These are phyloP conservation scores for Psilopsiagon aymara DNA, from an alignment of 2,113 vertebrate genomes.

Conservation along the genomic window DNA sequence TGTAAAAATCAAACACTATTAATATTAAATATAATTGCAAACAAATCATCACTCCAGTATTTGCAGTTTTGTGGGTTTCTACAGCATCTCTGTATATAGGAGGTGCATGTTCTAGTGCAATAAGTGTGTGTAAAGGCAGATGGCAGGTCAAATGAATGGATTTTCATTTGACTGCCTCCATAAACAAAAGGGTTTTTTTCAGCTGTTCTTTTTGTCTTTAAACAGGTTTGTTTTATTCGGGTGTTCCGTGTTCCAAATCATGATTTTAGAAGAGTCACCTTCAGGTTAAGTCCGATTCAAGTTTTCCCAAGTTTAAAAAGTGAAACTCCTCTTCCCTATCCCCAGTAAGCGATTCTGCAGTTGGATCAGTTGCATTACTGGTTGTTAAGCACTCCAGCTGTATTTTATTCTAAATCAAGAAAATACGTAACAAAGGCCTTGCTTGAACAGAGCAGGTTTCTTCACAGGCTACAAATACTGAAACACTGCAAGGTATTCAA, in stretches of 20 bases:
- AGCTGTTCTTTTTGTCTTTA: background rate
- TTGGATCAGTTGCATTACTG: no score
- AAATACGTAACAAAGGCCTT: background rate
- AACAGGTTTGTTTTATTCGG: background rate
- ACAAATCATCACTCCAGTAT: background rate
- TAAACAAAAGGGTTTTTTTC: background rate
- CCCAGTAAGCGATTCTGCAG: background rate
- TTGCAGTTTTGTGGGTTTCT: conserved; percentile 24
- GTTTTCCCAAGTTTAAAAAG: background rate
- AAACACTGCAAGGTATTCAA: background rate
- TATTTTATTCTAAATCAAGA: background rate
- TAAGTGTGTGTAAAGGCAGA: background rate
- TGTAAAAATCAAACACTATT: conserved; percentile 59
- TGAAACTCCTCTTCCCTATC: background rate
- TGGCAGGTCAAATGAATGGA: background rate
- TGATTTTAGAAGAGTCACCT: background rate
- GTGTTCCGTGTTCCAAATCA: background rate
- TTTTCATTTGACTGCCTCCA: background rate
- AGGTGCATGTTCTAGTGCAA: background rate
- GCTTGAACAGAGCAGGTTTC: background rate
- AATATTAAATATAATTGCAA: conserved; percentile 67
- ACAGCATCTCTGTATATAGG: background rate
- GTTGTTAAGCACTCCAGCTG: background rate
- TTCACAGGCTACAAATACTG: background rate
- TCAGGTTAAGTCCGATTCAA: background rate